Base-by-base conservation (phyloP, 2,797 vertebrate species). In the Hyperoplus immaculatus region DNA sequence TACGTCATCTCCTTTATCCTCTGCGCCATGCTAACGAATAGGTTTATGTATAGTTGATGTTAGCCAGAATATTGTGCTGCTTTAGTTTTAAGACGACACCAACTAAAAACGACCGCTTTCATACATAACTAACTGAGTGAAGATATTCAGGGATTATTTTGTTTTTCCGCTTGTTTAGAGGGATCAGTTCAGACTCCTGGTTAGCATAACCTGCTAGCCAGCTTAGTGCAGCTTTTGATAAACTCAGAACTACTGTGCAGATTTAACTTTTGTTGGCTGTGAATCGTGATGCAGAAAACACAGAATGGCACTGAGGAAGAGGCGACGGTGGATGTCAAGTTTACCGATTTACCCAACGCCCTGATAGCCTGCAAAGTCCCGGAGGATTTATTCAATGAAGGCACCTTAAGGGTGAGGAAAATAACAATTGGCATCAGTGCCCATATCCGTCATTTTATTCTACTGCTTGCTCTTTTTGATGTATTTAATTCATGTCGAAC, bases 311-410 rank as follows among this genome's bases (percentile, higher is more conserved):
- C 56, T 0, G 79, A 77, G 0, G 92, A 83, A 59, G 91, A 94
- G 82, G 93, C 93, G 42, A 90, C 92, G 7, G 89, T 95, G 0
- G 93, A 93, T 3, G 95, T 96, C 47, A 87, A 94, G 82, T 92
- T 96, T 11, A 95, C 89, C 2, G 94, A 94, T 9, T 78, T 95
- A 1, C 92, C 94, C 0, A 93, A 95, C 87, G 95, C 95, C 36
- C 91, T 96, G 45, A 95, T 96, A 50, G 94, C 95, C 38, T 96
- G 94, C 53, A 96, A 91, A 87, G 94, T 95, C 1, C 78, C 92
- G 0, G 92, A 95, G 46, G 92, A 93, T 43, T 68, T 95, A 49
- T 95, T 95, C 69, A 80, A 51, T 49, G 92, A 93, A 57, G 86
- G 69, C 6, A 79, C 21, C 0, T 15, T 93, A 29, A 95, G 93